Evolutionary conservation across 2,113 vertebrate species (phyloP).

Genomic region (Eclectus roratus): DNA sequence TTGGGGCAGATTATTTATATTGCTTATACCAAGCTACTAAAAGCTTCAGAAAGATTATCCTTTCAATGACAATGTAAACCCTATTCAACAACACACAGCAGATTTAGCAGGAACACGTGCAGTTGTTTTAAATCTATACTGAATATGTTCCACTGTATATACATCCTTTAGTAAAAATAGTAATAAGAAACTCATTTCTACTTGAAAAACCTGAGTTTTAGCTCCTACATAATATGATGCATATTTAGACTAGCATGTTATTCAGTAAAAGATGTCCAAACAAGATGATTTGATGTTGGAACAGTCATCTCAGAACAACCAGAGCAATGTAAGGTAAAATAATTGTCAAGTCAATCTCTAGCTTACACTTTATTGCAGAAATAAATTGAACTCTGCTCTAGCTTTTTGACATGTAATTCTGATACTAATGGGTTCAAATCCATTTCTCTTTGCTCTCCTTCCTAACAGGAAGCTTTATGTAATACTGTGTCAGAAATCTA

Average conservation of each 20-base stretch:
- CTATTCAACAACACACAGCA: background rate
- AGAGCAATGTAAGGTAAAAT: constrained; percentile 61
- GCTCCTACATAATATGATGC: constrained; percentile 49
- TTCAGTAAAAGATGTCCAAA: constrained; percentile 68
- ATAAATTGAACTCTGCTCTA: constrained; percentile 76
- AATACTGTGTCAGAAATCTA: constrained; percentile 71
- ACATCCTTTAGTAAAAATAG: constrained; percentile 42
- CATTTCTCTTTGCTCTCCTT: constrained; percentile 67
- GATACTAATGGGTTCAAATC: constrained; percentile 72
- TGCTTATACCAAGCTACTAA: constrained; percentile 2
- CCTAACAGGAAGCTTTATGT: constrained; percentile 71
- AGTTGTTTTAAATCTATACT: constrained; percentile 37
- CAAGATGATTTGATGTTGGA: constrained; percentile 68
- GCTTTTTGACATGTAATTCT: constrained; percentile 76
- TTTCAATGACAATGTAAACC: constrained; percentile 32
- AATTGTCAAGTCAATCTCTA: constrained; percentile 74
- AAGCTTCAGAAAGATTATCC: constrained; percentile 49
- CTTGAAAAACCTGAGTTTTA: constrained; percentile 48
- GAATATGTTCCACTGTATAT: constrained; percentile 9
- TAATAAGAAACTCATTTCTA: constrained; percentile 63
- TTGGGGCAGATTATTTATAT: constrained; percentile 16
- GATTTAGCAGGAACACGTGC: constrained; percentile 33
- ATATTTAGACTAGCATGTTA: constrained; percentile 56
- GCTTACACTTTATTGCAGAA: constrained; percentile 70
- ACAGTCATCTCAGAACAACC: constrained; percentile 60